Percentiles rank a stretch among this genome's conserved stretches.
phyloP scores from a whole-genome alignment of 1,140 invertebrate genomes.

The Macrosteles quadrilineatus region DNA sequence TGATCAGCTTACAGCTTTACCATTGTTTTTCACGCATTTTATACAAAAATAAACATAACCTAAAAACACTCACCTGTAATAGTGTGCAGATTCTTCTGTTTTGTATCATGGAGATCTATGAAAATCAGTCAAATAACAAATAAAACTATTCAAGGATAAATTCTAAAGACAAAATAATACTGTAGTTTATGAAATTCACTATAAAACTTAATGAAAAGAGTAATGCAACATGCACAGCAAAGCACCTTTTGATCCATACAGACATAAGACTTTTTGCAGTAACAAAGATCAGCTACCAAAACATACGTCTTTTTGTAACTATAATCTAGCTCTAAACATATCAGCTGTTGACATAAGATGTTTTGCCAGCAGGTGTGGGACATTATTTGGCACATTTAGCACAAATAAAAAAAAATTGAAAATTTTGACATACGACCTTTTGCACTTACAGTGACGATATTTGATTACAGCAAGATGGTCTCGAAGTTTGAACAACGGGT shows the following conservation, averaged over 20 bases:
- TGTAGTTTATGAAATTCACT: neutral
- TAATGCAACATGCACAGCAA: too few relatives aligned
- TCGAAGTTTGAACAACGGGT: too few relatives aligned
- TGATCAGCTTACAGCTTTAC: neutral
- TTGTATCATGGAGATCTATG: neutral
- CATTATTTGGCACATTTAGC: constrained; percentile 7
- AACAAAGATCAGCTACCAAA: constrained; percentile 11
- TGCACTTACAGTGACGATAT: too few relatives aligned
- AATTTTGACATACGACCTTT: constrained; percentile 8
- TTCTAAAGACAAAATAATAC: neutral
- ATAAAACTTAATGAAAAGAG: neutral
- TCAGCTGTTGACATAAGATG: constrained; percentile 19
- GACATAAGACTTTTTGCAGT: constrained; percentile 20
- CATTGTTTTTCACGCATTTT: neutral
- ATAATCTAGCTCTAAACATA: neutral
- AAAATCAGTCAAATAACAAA: neutral
- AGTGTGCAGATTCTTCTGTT: neutral
- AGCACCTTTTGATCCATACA: too few relatives aligned
- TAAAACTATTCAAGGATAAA: neutral
- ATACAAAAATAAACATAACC: constrained; percentile 5
- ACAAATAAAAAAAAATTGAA: neutral
- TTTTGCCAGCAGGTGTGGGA: constrained; percentile 3
- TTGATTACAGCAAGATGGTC: too few relatives aligned
- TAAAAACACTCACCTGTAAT: neutral
- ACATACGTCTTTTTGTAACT: constrained; percentile 15